Evolutionary conservation across 2,888 invertebrate species (phyloP).

Genomic region (Acholoe squamosa): DNA sequence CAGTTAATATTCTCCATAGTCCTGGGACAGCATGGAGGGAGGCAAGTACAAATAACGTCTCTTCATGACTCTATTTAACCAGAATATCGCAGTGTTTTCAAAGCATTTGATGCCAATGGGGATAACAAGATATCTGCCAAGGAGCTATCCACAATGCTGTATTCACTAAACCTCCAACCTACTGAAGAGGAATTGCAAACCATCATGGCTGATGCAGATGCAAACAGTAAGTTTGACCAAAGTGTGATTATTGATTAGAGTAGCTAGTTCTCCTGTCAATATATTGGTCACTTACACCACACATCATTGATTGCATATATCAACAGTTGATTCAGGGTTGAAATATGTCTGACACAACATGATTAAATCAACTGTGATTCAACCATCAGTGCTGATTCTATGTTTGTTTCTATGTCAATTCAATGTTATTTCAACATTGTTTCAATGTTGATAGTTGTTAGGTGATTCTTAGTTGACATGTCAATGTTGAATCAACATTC

Average conservation of each 20-base stretch:
- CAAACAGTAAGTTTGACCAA: neutral
- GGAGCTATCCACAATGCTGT: constrained; percentile 1
- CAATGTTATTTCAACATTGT: too few relatives aligned
- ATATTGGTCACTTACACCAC: neutral
- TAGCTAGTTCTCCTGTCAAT: neutral
- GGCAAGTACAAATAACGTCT: too few relatives aligned
- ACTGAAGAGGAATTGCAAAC: neutral
- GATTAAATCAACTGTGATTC: neutral
- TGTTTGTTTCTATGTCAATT: neutral
- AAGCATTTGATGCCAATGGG: neutral
- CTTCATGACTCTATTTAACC: too few relatives aligned
- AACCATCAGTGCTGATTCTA: neutral
- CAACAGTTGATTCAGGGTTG: neutral
- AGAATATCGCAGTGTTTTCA: neutral
- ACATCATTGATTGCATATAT: neutral
- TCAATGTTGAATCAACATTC: too few relatives aligned
- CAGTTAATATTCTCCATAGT: too few relatives aligned
- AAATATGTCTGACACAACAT: neutral
- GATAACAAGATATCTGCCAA: neutral
- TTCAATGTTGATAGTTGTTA: too few relatives aligned
- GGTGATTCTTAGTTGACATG: too few relatives aligned
- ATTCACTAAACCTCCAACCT: neutral
- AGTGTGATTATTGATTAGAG: neutral
- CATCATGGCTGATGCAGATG: neutral
- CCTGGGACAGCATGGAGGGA: too few relatives aligned